Evolutionary conservation across 2,888 invertebrate genomes (phyloP), one percentile per base, ranked within the genome.

Genomic region (Synergus umbraculus): DNA sequence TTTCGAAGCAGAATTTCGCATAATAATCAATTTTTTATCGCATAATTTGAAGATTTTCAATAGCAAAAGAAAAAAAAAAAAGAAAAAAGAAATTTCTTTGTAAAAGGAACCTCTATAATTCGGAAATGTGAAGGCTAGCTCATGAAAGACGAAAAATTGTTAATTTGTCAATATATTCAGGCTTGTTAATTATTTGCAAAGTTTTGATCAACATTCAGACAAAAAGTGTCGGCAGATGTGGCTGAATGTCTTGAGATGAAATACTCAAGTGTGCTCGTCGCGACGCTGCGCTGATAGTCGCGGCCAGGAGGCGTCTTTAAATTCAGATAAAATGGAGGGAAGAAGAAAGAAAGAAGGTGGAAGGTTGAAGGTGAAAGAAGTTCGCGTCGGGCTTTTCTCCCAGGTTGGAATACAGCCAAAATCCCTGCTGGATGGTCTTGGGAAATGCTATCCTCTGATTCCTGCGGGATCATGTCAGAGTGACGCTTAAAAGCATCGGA

Each of bases 391-490:
- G 77, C 67, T 80, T 77, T 80, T 69, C 77, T 63, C 37, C 80
- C 13, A 60, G 64, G 43, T 76, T 82, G 81, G 81, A 81, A 81
- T 58, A 60, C n/a, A n/a, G 81, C 81, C 81, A 81, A 81, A 79
- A 76, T 78, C 78, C 60, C 44, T n/a, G 22, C 37, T 78, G 77
- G 76, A 77, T 77, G 63, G 49, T 78, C 73, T 79, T 76, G 66
- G 76, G 64, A 81, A 78, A 82, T 77, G 37, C 63, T 73, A 77
- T 76, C 79, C 49, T 60, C 66, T 79, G 77, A 66, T 82, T 80
- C 80, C 73, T 77, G 58, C 64, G 73, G 76, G 80, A 80, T 80
- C 80, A 79, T 49, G 69, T 78, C 43, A 77, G 49, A 64, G 60
- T 67, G 18, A 60, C 65, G 78, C 73, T 77, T 78, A 60, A 77